Evolutionary conservation across 1,140 invertebrate species (phyloP).

Genomic region (Zophobas atratus): DNA sequence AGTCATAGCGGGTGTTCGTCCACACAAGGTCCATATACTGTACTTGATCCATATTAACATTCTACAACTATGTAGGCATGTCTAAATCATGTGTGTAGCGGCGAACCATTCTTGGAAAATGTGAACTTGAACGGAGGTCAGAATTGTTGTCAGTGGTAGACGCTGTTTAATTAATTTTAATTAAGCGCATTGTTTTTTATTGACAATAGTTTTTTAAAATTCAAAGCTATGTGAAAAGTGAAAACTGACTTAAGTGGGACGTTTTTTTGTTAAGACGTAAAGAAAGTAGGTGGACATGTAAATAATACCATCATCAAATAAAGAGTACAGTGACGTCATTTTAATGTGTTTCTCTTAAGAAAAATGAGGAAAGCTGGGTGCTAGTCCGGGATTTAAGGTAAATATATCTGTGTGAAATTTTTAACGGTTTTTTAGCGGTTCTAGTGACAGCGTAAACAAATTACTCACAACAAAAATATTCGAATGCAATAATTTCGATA

Average conservation of each 20-base stretch:
- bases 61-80: slow-evolving; percentile 39
- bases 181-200: slow-evolving; percentile 21
- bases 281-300: slow-evolving; percentile 45
- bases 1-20: slow-evolving; percentile 28
- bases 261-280: slow-evolving; percentile 36
- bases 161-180: slow-evolving; percentile 6
- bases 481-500: neutral
- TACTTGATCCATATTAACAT: slow-evolving; percentile 50
- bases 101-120: slow-evolving; percentile 40
- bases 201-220: slow-evolving; percentile 28
- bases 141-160: slow-evolving; percentile 1
- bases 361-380: slow-evolving; percentile 29
- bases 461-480: slow-evolving; percentile 14
- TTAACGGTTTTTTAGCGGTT: neutral
- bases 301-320: slow-evolving; percentile 39
- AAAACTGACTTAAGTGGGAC: slow-evolving; percentile 43
- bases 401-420: slow-evolving; percentile 14
- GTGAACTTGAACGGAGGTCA: slow-evolving; percentile 47
- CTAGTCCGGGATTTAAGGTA: slow-evolving; percentile 13
- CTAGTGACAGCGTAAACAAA: neutral
- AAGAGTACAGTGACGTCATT: slow-evolving; percentile 39
- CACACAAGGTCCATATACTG: slow-evolving; percentile 34
- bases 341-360: slow-evolving; percentile 20
- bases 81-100: slow-evolving; percentile 24
- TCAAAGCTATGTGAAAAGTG: slow-evolving; percentile 41